A percentile compares a stretch with the other conserved stretches of the same genome.
These are phyloP conservation scores for Siniperca undulata DNA, from an alignment of 2,797 vertebrate species.

Conservation along the genomic window DNA sequence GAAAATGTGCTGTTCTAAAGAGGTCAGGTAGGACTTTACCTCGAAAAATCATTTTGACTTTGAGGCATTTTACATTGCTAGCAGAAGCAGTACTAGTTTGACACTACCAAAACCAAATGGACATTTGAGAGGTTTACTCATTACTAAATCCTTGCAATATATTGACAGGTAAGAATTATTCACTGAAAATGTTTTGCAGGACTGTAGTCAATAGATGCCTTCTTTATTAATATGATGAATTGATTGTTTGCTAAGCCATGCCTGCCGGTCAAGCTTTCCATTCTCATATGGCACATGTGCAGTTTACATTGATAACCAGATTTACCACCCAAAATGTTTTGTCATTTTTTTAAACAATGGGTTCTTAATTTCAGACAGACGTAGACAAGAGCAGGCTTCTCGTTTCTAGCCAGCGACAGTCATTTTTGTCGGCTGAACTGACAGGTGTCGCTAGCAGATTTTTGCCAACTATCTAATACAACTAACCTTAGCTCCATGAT, in stretches of 20 bases:
- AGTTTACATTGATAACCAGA: neutral
- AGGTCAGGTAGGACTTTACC: neutral
- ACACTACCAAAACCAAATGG: neutral
- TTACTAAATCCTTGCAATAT: slow-evolving; percentile 1
- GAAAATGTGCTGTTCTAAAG: neutral
- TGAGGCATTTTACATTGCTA: neutral
- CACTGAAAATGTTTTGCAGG: neutral
- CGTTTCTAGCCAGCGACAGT: neutral
- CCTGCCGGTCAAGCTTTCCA: neutral
- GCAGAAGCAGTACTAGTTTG: too few species aligned
- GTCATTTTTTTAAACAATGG: too few species aligned
- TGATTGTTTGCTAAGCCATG: neutral
- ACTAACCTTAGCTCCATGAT: neutral
- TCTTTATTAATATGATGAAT: slow-evolving; percentile 14
- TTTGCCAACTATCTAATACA: neutral
- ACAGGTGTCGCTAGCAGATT: neutral
- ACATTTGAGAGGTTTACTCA: neutral
- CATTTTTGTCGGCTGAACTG: neutral
- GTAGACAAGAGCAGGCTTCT: neutral
- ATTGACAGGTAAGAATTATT: slow-evolving; percentile 10
- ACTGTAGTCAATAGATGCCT: neutral
- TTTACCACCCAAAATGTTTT: too few species aligned
- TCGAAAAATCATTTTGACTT: neutral
- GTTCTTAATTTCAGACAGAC: neutral
- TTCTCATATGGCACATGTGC: too few species aligned